A percentile compares a stretch with the other conserved stretches of the same genome.
phyloP scores from a whole-genome alignment of 2,888 invertebrate genomes.

The Diarsia dahlii region DNA sequence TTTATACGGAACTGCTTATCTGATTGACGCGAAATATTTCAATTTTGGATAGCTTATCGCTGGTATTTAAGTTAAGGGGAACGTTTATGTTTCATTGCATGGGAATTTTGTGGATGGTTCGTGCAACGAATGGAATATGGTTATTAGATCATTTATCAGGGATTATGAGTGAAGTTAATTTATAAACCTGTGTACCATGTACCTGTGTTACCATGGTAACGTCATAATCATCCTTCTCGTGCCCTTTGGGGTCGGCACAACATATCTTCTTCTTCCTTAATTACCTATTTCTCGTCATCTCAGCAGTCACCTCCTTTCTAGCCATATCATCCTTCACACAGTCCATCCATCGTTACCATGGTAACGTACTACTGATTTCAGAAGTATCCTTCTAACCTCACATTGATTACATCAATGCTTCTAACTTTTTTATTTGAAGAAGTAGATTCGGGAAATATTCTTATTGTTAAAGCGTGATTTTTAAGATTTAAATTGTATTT shows the following conservation, averaged over 20 bases:
- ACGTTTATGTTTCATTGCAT: conserved; percentile 11
- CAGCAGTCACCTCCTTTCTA: too few species aligned
- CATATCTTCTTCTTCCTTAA: too few species aligned
- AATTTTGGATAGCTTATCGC: conserved; percentile 33
- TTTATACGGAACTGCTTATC: conserved; percentile 43
- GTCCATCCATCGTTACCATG: neutral
- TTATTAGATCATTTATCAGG: neutral
- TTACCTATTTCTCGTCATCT: too few species aligned
- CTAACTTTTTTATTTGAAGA: neutral
- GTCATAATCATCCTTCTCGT: too few species aligned
- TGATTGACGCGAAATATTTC: conserved; percentile 44
- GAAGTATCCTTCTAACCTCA: neutral
- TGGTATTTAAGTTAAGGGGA: neutral
- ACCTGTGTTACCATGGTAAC: neutral
- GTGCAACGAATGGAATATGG: neutral
- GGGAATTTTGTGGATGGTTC: conserved; percentile 1
- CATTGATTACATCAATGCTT: too few species aligned
- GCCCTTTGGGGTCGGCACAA: too few species aligned
- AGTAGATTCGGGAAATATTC: neutral
- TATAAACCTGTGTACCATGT: too few species aligned
- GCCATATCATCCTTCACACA: too few species aligned
- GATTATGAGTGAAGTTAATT: neutral
- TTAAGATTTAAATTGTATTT: too few species aligned
- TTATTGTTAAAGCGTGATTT: neutral
- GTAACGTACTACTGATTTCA: neutral